These are phyloP conservation scores for Aleiodes alternator DNA, from an alignment of 2,888 invertebrate genomes.

Conservation along the genomic window DNA sequence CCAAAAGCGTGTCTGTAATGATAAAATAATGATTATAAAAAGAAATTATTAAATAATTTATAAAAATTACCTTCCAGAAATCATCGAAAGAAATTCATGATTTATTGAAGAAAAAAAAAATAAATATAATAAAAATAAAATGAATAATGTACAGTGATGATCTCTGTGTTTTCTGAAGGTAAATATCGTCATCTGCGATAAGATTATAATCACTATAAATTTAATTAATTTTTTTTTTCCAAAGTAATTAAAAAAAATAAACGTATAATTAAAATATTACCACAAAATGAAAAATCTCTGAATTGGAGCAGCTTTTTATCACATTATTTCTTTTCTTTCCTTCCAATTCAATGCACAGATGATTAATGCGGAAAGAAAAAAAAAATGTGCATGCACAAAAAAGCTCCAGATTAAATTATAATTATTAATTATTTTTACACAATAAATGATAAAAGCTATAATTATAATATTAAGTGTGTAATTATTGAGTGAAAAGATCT, in stretches of 20 bases:
- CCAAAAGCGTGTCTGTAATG: slow-evolving; percentile 14
- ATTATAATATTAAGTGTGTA: not conserved
- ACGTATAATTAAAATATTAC: not conserved
- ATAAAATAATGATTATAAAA: slow-evolving; percentile 23
- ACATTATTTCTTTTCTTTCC: not conserved
- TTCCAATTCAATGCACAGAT: slow-evolving; percentile 10
- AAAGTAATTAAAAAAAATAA: slow-evolving; percentile 11
- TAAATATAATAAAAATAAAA: not conserved
- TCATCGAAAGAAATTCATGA: slow-evolving; percentile 26
- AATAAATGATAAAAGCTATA: not conserved
- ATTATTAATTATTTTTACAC: slow-evolving; percentile 28
- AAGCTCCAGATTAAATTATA: slow-evolving; percentile 8
- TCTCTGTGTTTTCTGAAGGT: slow-evolving; percentile 29
- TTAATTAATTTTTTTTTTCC: not conserved
- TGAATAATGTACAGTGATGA: slow-evolving; percentile 41
- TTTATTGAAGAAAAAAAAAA: not conserved
- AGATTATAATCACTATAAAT: slow-evolving; percentile 19
- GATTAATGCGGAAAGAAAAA: not conserved
- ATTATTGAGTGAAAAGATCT: slow-evolving; percentile 4
- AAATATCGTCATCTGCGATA: slow-evolving; percentile 8
- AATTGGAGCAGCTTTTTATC: not conserved
- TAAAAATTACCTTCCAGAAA: slow-evolving; percentile 20
- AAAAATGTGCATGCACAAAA: slow-evolving; percentile 13
- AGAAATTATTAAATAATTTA: slow-evolving; percentile 7
- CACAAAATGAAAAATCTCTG: slow-evolving; percentile 11